These are phyloP conservation scores for Caenorhabditis virilis DNA, from an alignment of 2,888 invertebrate species.

Conservation along the genomic window DNA sequence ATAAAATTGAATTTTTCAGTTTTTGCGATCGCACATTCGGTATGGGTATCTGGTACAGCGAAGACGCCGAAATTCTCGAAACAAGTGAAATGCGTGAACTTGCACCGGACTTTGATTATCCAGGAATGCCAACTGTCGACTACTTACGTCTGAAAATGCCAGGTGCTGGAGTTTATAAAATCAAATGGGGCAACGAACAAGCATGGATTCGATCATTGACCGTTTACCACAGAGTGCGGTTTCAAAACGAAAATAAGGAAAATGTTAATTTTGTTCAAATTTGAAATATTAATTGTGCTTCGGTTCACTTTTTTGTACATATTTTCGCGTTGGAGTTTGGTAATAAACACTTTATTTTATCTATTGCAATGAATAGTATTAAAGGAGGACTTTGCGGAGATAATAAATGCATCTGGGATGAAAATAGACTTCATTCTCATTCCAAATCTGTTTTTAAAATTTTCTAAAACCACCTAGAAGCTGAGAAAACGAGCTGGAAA, in stretches of 20 bases:
- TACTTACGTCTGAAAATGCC: slow-evolving; percentile 42
- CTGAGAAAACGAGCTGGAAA: too few relatives aligned
- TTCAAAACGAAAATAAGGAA: slow-evolving; percentile 42
- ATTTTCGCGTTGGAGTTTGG: too few relatives aligned
- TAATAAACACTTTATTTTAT: too few relatives aligned
- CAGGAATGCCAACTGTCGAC: slow-evolving; percentile 61
- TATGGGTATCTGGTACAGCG: slow-evolving; percentile 51
- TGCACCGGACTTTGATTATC: slow-evolving; percentile 52
- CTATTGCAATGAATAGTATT: too few relatives aligned
- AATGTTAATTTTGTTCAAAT: slow-evolving; percentile 18
- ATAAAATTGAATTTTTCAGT: slow-evolving; percentile 40
- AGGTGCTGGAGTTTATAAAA: slow-evolving; percentile 48
- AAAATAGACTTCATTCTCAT: too few relatives aligned
- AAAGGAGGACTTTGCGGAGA: too few relatives aligned
- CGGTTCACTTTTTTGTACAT: background rate
- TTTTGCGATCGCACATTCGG: slow-evolving; percentile 58
- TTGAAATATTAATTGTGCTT: background rate
- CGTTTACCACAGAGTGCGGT: slow-evolving; percentile 50
- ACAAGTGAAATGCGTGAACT: slow-evolving; percentile 48
- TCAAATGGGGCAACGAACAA: slow-evolving; percentile 57
- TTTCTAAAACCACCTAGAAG: too few relatives aligned
- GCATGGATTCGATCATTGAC: slow-evolving; percentile 56
- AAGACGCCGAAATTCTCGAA: slow-evolving; percentile 20
- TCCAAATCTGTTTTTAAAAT: too few relatives aligned
- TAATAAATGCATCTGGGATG: too few relatives aligned